A percentile compares a stretch with the other conserved stretches of the same genome.
phyloP scores from a whole-genome alignment of 1,140 invertebrate species.

The Temnothorax nylanderi region DNA sequence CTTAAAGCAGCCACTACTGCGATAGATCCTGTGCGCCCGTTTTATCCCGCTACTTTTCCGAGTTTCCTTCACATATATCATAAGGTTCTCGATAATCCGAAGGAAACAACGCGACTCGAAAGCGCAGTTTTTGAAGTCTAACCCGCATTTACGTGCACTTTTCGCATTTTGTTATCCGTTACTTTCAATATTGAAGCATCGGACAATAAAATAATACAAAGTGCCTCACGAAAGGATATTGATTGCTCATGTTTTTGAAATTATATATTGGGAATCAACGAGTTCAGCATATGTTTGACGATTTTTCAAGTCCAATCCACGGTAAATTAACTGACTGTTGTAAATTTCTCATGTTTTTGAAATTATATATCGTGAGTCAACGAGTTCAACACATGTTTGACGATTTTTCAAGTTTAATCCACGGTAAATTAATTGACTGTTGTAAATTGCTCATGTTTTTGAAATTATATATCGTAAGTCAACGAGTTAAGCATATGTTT shows the following conservation, averaged over 20 bases:
- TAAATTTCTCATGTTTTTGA: not conserved
- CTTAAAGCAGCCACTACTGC: constrained; percentile 42
- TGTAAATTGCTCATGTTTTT: not conserved
- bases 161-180: not conserved
- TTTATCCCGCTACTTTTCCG: constrained; percentile 29
- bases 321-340: not conserved
- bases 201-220: not conserved
- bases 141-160: not conserved
- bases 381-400: not conserved
- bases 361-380: not conserved
- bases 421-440: not conserved
- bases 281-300: not conserved
- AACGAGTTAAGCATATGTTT: not conserved
- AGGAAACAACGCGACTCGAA: constrained; percentile 33
- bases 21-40: constrained; percentile 22
- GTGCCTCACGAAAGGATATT: not conserved
- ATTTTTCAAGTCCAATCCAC: not conserved
- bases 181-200: not conserved
- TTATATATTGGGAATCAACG: not conserved
- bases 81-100: constrained; percentile 9
- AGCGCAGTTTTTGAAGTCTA: constrained; percentile 1
- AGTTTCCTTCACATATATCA: constrained; percentile 50
- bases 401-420: not conserved
- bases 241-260: not conserved
- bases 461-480: not conserved